phyloP scores from a whole-genome alignment of 2,888 invertebrate species.

The Scaeva pyrastri region DNA sequence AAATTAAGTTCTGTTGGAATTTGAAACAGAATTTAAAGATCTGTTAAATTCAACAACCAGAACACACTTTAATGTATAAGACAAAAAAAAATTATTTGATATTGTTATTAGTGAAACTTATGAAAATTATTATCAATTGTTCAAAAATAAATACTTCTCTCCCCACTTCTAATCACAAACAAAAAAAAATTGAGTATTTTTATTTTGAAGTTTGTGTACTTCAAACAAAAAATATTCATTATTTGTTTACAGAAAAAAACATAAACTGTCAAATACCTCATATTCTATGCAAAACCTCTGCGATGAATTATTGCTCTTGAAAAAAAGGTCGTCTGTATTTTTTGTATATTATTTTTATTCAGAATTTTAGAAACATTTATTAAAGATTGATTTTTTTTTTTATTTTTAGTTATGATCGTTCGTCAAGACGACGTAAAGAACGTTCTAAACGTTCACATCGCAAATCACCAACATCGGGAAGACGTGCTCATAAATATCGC shows the following conservation, averaged over 20 bases:
- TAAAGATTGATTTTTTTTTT: slow-evolving; percentile 42
- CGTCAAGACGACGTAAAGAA: slow-evolving; percentile 91
- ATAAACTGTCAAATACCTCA: not conserved
- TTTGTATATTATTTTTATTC: not conserved
- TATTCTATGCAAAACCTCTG: slow-evolving; percentile 57
- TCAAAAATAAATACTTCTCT: slow-evolving; percentile 1
- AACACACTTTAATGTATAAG: too few relatives aligned
- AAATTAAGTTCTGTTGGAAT: too few relatives aligned
- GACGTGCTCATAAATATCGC: slow-evolving; percentile 88
- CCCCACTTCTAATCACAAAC: slow-evolving; percentile 50
- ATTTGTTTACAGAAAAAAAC: not conserved
- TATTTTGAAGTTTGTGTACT: slow-evolving; percentile 53
- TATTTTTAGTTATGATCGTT: slow-evolving; percentile 85
- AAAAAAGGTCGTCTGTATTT: slow-evolving; percentile 64
- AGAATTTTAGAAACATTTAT: slow-evolving; percentile 11
- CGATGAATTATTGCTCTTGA: slow-evolving; percentile 37
- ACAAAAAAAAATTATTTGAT: too few relatives aligned
- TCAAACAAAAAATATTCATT: slow-evolving; percentile 17
- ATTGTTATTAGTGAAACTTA: too few relatives aligned
- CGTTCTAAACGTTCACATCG: slow-evolving; percentile 94
- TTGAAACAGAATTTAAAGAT: too few relatives aligned
- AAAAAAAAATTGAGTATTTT: slow-evolving; percentile 21
- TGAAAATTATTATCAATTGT: not conserved
- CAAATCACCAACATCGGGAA: slow-evolving; percentile 91
- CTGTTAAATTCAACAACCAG: too few relatives aligned